These are phyloP conservation scores for Paraescarpia echinospica DNA, from an alignment of 1,140 invertebrate species.

Conservation along the genomic window DNA sequence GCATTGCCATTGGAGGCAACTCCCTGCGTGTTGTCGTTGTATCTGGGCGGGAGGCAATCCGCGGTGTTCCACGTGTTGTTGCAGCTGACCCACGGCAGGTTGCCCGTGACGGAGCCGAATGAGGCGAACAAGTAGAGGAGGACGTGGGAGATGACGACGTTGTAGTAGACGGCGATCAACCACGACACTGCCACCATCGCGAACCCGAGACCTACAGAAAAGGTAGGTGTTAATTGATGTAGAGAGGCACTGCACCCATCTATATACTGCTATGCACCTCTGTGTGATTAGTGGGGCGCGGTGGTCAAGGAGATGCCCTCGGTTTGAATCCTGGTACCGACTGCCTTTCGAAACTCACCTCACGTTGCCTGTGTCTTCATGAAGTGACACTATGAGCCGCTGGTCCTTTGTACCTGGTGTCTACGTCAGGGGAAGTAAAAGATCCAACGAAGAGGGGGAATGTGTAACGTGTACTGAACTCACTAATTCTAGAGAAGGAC, in stretches of 20 bases:
- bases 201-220: slow-evolving; percentile 16
- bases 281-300: too few relatives aligned
- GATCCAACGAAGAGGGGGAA: too few relatives aligned
- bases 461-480: too few relatives aligned
- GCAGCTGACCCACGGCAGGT: slow-evolving; percentile 92
- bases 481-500: too few relatives aligned
- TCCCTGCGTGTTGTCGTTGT: not conserved
- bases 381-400: too few relatives aligned
- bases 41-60: slow-evolving; percentile 11
- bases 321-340: too few relatives aligned
- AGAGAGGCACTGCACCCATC: not conserved
- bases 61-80: slow-evolving; percentile 90
- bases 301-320: too few relatives aligned
- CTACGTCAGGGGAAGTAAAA: too few relatives aligned
- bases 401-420: too few relatives aligned
- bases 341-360: too few relatives aligned
- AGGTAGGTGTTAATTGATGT: not conserved
- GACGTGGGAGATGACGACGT: slow-evolving; percentile 96
- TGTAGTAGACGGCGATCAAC: slow-evolving; percentile 74
- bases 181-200: slow-evolving; percentile 23
- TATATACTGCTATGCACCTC: too few relatives aligned
- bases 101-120: slow-evolving; percentile 36
- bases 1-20: not conserved
- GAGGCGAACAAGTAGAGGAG: slow-evolving; percentile 82
- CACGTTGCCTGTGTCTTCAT: too few relatives aligned